A percentile compares a stretch with the other conserved stretches of the same genome.
Evolutionary conservation across 2,888 invertebrate species (phyloP).

Genomic region (Drosophila barbarae): DNA sequence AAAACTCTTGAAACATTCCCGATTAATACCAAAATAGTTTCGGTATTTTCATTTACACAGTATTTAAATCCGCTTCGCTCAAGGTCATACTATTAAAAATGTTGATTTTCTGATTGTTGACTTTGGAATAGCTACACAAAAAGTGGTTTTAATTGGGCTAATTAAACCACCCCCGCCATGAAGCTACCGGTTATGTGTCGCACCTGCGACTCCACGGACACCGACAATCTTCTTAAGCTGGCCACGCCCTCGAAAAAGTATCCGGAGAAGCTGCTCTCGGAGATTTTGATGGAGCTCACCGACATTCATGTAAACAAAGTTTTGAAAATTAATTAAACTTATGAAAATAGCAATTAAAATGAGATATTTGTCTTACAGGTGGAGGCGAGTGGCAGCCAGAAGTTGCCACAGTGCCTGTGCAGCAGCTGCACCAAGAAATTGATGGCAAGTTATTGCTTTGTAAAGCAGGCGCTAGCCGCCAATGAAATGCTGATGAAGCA

Average conservation of each 20-base stretch:
- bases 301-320: constrained; percentile 53
- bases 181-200: constrained; percentile 62
- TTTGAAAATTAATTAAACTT: not conserved
- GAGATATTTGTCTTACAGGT: constrained; percentile 25
- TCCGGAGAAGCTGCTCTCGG: constrained; percentile 59
- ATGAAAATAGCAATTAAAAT: not conserved
- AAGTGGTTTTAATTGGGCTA: not conserved
- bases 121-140: constrained; percentile 12
- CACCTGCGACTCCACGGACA: constrained; percentile 59
- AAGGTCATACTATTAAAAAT: constrained; percentile 21
- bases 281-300: constrained; percentile 56
- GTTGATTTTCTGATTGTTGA: constrained; percentile 34
- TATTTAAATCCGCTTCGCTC: not conserved
- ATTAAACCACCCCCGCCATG: constrained; percentile 34
- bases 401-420: constrained; percentile 65
- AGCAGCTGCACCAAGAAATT: constrained; percentile 62
- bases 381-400: constrained; percentile 32
- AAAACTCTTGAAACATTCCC: not conserved
- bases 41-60: not conserved
- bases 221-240: constrained; percentile 54
- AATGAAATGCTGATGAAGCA: constrained; percentile 59
- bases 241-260: constrained; percentile 55
- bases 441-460: constrained; percentile 65
- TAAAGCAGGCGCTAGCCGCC: constrained; percentile 62
- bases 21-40: not conserved